These are phyloP conservation scores for Watsonalla binaria DNA, from an alignment of 2,888 invertebrate species.

Conservation along the genomic window DNA sequence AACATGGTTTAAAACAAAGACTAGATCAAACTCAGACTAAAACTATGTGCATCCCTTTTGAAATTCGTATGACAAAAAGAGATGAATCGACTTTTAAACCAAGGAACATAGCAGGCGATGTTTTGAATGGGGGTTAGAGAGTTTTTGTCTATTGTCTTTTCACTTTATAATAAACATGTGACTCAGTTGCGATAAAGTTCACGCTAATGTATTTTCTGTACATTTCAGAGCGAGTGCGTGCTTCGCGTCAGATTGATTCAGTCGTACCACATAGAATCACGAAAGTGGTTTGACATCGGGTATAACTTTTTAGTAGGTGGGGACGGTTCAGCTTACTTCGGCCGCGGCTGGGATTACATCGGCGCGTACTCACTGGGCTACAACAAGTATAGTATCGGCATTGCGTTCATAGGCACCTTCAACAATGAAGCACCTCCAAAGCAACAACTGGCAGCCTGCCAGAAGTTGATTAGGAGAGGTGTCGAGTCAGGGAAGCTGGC, in stretches of 20 bases:
- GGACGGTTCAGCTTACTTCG: conserved; percentile 85
- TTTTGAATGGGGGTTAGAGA: no score
- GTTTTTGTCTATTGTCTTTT: no score
- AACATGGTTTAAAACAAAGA: no score
- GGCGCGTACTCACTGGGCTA: conserved; percentile 85
- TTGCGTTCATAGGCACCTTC: conserved; percentile 87
- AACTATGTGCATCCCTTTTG: no score
- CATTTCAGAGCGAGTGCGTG: conserved; percentile 77
- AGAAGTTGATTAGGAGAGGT: conserved; percentile 80
- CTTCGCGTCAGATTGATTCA: conserved; percentile 81
- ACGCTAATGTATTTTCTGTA: conserved; percentile 3
- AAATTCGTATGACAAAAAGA: no score
- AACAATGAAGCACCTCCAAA: conserved; percentile 69
- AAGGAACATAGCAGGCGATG: no score
- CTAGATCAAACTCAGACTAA: no score
- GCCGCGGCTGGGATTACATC: conserved; percentile 85
- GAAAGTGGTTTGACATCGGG: conserved; percentile 82
- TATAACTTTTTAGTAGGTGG: conserved; percentile 90
- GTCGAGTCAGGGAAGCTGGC: conserved; percentile 79
- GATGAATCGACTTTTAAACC: no score
- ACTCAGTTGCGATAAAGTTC: neutral
- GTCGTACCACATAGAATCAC: conserved; percentile 82
- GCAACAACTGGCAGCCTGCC: conserved; percentile 79
- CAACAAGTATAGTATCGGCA: conserved; percentile 82
- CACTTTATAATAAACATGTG: no score